Evolutionary conservation across 2,888 invertebrate genomes (phyloP).

Genomic region (Trachelus iudaicus): DNA sequence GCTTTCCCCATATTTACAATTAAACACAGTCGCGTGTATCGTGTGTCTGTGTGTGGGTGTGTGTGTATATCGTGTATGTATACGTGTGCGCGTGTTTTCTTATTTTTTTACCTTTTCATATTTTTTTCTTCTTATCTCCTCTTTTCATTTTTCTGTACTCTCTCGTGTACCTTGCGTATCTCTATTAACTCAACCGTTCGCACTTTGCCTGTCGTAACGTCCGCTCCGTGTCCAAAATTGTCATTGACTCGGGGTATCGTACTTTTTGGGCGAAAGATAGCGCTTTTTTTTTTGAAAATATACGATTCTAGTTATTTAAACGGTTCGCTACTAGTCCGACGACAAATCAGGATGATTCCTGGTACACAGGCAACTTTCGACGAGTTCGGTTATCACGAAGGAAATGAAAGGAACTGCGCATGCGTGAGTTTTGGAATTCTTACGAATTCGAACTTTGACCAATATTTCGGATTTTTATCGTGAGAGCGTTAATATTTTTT

Average conservation of each 20-base stretch:
- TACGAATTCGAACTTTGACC: too few relatives aligned
- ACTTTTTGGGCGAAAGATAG: neutral
- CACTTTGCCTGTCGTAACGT: neutral
- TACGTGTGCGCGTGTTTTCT: neutral
- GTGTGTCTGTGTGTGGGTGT: neutral
- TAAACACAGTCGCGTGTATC: constrained; percentile 35
- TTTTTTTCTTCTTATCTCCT: neutral
- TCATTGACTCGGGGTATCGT: neutral
- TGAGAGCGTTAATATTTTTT: neutral
- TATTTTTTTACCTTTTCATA: neutral
- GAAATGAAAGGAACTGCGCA: neutral
- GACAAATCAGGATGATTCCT: neutral
- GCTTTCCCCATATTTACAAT: constrained; percentile 47
- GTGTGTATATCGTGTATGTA: neutral
- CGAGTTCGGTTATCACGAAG: neutral
- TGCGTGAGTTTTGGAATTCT: neutral
- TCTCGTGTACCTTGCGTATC: neutral
- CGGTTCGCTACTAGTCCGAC: neutral
- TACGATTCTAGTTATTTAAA: neutral
- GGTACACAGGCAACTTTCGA: neutral
- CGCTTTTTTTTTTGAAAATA: neutral
- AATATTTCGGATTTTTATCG: neutral
- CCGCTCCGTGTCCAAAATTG: neutral
- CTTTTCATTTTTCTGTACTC: neutral
- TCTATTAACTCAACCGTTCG: neutral